A percentile compares a stretch with the other conserved stretches of the same genome.
phyloP scores from a whole-genome alignment of 2,797 vertebrate species.

The Diplodus sargus region DNA sequence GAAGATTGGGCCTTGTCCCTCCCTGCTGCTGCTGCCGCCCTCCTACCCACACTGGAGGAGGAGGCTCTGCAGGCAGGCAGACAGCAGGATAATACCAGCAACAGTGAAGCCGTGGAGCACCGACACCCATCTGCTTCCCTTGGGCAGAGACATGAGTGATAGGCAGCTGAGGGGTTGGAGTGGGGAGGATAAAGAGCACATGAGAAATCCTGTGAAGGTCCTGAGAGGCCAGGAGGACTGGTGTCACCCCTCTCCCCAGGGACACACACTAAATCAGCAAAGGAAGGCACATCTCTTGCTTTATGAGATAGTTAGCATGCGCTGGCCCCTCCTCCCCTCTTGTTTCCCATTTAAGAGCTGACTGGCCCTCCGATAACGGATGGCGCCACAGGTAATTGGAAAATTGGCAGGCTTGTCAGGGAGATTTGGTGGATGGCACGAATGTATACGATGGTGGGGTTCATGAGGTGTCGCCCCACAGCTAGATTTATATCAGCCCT shows the following conservation, averaged over 20 bases:
- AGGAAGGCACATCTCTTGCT: slow-evolving; percentile 78
- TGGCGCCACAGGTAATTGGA: slow-evolving; percentile 94
- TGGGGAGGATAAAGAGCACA: slow-evolving; percentile 55
- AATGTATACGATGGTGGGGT: slow-evolving; percentile 82
- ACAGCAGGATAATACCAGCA: slow-evolving; percentile 55
- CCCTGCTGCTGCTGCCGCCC: slow-evolving; percentile 4
- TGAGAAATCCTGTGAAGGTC: slow-evolving; percentile 67
- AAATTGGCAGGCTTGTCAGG: slow-evolving; percentile 96
- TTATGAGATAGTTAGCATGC: slow-evolving; percentile 89
- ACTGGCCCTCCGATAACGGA: slow-evolving; percentile 92
- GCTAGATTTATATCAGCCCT: slow-evolving; percentile 89
- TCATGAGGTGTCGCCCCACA: slow-evolving; percentile 86
- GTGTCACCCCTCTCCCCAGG: slow-evolving; percentile 68
- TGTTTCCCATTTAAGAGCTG: slow-evolving; percentile 92
- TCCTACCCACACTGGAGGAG: slow-evolving; percentile 13
- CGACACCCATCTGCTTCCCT: slow-evolving; percentile 39
- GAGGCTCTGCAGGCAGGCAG: slow-evolving; percentile 36
- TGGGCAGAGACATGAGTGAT: slow-evolving; percentile 41
- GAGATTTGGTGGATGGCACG: slow-evolving; percentile 92
- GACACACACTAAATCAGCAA: slow-evolving; percentile 73
- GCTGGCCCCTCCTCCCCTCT: slow-evolving; percentile 82
- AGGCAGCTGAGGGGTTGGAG: slow-evolving; percentile 42
- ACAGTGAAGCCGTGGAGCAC: slow-evolving; percentile 8
- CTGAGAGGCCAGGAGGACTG: slow-evolving; percentile 64
- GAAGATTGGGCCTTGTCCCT: slow-evolving; percentile 35